A percentile compares a stretch with the other conserved stretches of the same genome.
These are phyloP conservation scores for Parasteatoda tepidariorum DNA, from an alignment of 1,140 invertebrate species.

Conservation along the genomic window DNA sequence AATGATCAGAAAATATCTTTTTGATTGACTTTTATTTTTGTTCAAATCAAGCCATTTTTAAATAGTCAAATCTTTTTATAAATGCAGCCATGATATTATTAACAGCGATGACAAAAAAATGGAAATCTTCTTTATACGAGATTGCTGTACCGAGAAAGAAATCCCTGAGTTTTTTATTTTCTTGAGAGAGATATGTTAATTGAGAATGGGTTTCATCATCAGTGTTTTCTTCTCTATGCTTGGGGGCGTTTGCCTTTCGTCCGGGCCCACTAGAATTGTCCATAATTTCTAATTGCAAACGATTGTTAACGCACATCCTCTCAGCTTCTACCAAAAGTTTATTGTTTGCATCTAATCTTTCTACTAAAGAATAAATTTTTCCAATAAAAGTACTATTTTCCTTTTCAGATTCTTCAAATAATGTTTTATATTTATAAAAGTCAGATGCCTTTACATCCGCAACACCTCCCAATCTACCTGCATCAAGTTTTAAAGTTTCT, in stretches of 20 bases:
- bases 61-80: background rate
- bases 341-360: background rate
- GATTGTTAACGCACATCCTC: background rate
- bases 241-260: background rate
- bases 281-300: background rate
- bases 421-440: constrained; percentile 1
- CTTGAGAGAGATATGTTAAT: background rate
- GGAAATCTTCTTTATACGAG: constrained; percentile 20
- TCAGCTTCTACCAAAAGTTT: constrained; percentile 12
- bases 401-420: constrained; percentile 8
- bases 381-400: background rate
- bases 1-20: no score
- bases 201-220: background rate
- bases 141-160: constrained; percentile 12
- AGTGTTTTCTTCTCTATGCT: background rate
- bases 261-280: background rate
- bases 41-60: no score
- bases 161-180: constrained; percentile 10
- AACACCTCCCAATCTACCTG: background rate
- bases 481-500: background rate
- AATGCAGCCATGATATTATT: background rate
- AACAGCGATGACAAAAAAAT: background rate
- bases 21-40: no score
- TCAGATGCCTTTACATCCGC: background rate
- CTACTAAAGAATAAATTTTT: background rate